Percentiles rank a stretch among this genome's conserved stretches.
Conservation (phyloP, 2,797 vertebrate species). For the Catharus ustulatus region DNA sequence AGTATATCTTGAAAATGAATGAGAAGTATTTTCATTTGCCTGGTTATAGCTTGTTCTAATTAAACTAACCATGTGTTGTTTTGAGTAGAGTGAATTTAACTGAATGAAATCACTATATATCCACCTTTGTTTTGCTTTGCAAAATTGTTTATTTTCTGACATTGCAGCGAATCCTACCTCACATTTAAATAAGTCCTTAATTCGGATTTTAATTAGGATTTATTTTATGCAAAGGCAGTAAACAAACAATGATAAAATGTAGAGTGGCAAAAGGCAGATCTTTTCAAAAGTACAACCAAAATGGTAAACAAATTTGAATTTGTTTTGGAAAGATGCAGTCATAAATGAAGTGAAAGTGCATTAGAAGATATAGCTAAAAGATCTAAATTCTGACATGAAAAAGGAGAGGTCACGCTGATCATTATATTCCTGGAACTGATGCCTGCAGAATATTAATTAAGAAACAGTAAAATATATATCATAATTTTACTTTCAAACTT, state of each 20-base stretch:
- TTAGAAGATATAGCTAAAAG: background rate
- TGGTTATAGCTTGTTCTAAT: background rate
- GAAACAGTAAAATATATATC: background rate
- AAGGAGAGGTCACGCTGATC: background rate
- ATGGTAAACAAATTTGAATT: background rate
- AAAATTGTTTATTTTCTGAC: background rate
- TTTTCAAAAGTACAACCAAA: background rate
- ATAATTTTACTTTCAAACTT: background rate
- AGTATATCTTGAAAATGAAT: background rate
- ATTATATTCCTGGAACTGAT: background rate
- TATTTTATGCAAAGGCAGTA: background rate
- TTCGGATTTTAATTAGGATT: background rate
- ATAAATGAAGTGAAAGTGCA: background rate
- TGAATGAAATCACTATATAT: background rate
- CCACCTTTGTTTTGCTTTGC: background rate
- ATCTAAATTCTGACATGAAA: background rate
- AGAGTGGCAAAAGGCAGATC: background rate
- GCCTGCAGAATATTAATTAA: background rate
- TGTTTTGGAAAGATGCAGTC: background rate
- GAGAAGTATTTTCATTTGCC: background rate
- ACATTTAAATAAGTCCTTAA: background rate
- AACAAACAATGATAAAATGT: background rate
- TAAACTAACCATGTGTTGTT: background rate
- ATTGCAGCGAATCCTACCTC: background rate
- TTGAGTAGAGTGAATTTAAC: background rate